These are phyloP conservation scores for Neodon shergylaensis DNA, from an alignment of 2,113 vertebrate genomes.

Conservation along the genomic window DNA sequence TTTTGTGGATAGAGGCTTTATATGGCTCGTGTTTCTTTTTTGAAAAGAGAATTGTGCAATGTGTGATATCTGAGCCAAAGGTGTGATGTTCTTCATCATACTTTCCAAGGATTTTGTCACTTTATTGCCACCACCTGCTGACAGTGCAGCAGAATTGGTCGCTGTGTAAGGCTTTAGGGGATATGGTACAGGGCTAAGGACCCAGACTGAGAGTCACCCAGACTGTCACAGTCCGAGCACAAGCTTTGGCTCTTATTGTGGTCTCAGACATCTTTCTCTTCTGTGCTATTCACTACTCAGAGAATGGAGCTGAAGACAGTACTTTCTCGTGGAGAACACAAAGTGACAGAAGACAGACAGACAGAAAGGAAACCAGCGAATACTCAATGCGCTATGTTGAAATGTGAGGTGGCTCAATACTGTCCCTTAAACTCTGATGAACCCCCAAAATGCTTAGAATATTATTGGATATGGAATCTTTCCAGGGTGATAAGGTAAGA, in stretches of 20 bases:
- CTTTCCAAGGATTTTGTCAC: neutral
- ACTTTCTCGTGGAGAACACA: neutral
- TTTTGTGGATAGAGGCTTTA: neutral
- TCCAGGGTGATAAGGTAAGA: neutral
- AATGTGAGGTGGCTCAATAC: neutral
- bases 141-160: neutral
- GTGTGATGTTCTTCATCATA: neutral
- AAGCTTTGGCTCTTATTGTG: neutral
- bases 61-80: neutral
- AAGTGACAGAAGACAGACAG: neutral
- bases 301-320: neutral
- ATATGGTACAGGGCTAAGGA: neutral
- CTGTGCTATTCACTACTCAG: neutral
- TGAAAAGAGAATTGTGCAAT: neutral
- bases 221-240: neutral
- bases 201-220: neutral
- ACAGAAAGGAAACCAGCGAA: neutral
- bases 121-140: neutral
- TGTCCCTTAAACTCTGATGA: neutral
- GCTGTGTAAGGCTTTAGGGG: neutral
- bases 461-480: neutral
- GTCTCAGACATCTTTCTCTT: neutral
- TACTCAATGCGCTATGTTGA: neutral
- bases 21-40: neutral
- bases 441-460: neutral